Evolutionary conservation across 2,888 invertebrate species (phyloP).

Genomic region (Sinotaia quadrata): DNA sequence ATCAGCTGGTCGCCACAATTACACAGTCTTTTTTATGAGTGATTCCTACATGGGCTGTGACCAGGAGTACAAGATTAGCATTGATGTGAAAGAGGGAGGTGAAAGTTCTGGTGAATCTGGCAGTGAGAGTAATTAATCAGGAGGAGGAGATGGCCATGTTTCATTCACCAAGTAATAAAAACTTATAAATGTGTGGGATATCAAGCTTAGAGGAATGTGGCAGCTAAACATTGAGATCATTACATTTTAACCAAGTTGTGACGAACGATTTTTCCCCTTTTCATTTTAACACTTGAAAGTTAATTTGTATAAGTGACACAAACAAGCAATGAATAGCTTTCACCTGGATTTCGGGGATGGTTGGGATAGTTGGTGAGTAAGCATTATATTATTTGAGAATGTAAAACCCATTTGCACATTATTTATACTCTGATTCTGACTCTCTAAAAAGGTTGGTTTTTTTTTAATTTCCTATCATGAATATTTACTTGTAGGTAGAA

Average conservation of each 20-base stretch:
- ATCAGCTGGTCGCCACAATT: slow-evolving; percentile 86
- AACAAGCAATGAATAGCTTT: no score
- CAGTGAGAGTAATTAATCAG: slow-evolving; percentile 49
- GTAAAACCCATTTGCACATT: no score
- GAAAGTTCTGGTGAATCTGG: slow-evolving; percentile 57
- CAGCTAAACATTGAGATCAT: not conserved
- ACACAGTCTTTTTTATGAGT: slow-evolving; percentile 98
- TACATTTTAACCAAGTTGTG: not conserved
- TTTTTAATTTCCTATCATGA: no score
- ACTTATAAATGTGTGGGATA: not conserved
- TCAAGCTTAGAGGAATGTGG: not conserved
- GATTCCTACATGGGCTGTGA: slow-evolving; percentile 99
- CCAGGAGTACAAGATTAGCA: slow-evolving; percentile 94
- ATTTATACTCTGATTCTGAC: no score
- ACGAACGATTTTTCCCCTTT: not conserved
- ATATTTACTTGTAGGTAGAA: no score
- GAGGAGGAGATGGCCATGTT: not conserved
- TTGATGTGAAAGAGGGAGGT: slow-evolving; percentile 69
- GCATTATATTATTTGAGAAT: no score
- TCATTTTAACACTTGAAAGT: no score
- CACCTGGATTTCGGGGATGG: no score
- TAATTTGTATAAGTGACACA: no score
- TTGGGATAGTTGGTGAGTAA: no score
- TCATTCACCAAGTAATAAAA: not conserved
- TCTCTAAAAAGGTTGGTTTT: no score